These are phyloP conservation scores for Corythornis leucogaster DNA, from an alignment of 2,797 vertebrate species.

Conservation along the genomic window DNA sequence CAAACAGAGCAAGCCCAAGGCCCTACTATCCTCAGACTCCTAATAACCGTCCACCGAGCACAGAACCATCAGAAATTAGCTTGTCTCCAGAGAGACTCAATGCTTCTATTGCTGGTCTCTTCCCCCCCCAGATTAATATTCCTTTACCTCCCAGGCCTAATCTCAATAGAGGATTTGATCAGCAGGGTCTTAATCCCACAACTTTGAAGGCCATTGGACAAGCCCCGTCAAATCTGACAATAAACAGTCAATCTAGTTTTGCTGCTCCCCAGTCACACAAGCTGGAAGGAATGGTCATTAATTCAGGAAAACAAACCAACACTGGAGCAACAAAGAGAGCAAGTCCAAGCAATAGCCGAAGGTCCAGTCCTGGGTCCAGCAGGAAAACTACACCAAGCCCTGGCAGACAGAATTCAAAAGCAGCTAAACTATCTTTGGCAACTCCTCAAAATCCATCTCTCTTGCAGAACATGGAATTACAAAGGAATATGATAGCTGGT, in stretches of 20 bases:
- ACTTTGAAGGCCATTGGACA: conserved; percentile 98
- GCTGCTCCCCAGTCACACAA: conserved; percentile 79
- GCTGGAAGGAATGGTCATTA: conserved; percentile 80
- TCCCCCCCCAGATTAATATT: conserved; percentile 99
- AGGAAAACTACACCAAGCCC: conserved; percentile 96
- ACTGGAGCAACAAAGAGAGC: conserved; percentile 88
- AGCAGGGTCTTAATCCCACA: conserved; percentile 98
- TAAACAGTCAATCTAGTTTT: conserved; percentile 84
- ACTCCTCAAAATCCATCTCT: conserved; percentile 82
- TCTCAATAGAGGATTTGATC: conserved; percentile 95
- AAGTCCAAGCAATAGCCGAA: conserved; percentile 94
- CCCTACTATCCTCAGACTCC: conserved; percentile 97
- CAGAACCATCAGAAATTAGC: conserved; percentile 98
- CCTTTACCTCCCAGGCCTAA: conserved; percentile 94
- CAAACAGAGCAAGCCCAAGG: conserved; percentile 96
- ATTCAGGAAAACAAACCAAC: conserved; percentile 89
- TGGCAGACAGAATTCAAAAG: conserved; percentile 91
- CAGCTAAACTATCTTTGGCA: conserved; percentile 85
- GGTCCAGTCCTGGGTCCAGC: conserved; percentile 93
- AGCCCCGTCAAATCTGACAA: conserved; percentile 89
- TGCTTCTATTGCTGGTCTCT: conserved; percentile 97
- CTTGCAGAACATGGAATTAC: conserved; percentile 85
- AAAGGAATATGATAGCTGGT: conserved; percentile 86
- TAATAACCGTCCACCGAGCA: conserved; percentile 97
- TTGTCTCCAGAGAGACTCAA: conserved; percentile 98